Evolutionary conservation across 2,113 vertebrate species (phyloP).

Genomic region (Hemiprocne comata): DNA sequence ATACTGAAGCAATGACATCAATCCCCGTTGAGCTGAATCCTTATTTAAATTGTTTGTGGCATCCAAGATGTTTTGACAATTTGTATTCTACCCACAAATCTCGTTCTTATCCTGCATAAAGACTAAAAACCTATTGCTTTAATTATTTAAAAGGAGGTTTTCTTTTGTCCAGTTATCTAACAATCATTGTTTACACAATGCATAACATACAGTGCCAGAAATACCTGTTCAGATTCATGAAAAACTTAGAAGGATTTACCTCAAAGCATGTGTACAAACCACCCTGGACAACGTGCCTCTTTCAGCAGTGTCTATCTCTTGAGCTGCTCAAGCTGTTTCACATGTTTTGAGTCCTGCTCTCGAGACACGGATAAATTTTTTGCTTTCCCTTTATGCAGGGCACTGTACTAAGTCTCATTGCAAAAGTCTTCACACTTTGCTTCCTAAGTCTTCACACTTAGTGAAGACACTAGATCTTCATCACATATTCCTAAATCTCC

Average conservation of each 20-base stretch:
- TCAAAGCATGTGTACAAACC: neutral
- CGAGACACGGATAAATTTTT: neutral
- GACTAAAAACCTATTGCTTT: neutral
- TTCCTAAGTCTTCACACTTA: neutral
- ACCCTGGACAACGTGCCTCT: rapidly evolving
- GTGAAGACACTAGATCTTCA: neutral
- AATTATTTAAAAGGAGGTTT: neutral
- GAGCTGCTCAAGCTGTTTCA: neutral
- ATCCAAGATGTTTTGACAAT: neutral
- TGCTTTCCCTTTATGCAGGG: neutral
- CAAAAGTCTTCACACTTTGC: neutral
- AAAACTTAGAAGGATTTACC: neutral
- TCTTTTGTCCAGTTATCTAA: neutral
- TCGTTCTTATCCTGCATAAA: neutral
- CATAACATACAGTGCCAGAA: neutral
- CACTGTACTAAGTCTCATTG: neutral
- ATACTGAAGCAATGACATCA: neutral
- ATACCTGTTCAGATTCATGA: neutral
- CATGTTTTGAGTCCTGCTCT: neutral
- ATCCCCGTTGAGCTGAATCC: neutral
- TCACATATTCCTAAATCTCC: neutral
- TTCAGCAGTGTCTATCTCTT: neutral
- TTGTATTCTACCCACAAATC: neutral
- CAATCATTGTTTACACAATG: neutral
- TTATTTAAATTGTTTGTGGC: neutral